Conservation (phyloP, 2,888 invertebrate genomes). For the Sussaba pulchella region DNA sequence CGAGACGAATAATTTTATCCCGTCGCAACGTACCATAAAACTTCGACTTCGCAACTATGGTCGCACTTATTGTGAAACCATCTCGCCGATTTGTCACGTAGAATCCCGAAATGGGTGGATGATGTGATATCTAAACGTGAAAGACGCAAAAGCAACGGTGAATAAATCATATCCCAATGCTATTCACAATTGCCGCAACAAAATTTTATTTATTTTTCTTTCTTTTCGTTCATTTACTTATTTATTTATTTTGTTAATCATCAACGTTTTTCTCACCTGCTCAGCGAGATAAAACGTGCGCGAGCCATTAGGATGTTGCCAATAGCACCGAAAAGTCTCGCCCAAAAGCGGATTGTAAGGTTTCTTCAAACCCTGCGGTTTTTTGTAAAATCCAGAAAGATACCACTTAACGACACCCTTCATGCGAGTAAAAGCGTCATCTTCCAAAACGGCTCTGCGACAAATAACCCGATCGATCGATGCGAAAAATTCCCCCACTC, state of each 20-base stretch:
- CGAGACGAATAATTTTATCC: conserved; percentile 5
- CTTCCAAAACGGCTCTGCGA: conserved; percentile 89
- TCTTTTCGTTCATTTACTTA: too few relatives aligned
- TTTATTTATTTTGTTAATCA: neutral
- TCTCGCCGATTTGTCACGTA: conserved; percentile 97
- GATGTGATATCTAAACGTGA: conserved; percentile 91
- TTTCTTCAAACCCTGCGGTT: conserved; percentile 97
- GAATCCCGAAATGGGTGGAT: conserved; percentile 97
- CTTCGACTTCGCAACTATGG: conserved; percentile 96
- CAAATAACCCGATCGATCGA: neutral
- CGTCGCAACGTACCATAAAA: conserved; percentile 91
- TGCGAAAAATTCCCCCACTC: neutral
- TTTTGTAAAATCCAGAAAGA: conserved; percentile 96
- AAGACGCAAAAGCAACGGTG: conserved; percentile 47
- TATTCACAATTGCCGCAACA: neutral
- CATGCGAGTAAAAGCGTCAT: conserved; percentile 96
- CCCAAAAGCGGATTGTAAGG: conserved; percentile 98
- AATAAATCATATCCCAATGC: neutral
- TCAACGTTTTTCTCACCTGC: conserved; percentile 87
- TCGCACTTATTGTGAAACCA: conserved; percentile 96
- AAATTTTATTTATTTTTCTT: neutral
- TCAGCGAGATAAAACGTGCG: conserved; percentile 97
- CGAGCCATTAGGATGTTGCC: conserved; percentile 93
- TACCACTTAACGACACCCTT: conserved; percentile 96
- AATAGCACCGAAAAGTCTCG: conserved; percentile 96